phyloP scores from a whole-genome alignment of 2,888 invertebrate species.

The Napeogenes sylphis region DNA sequence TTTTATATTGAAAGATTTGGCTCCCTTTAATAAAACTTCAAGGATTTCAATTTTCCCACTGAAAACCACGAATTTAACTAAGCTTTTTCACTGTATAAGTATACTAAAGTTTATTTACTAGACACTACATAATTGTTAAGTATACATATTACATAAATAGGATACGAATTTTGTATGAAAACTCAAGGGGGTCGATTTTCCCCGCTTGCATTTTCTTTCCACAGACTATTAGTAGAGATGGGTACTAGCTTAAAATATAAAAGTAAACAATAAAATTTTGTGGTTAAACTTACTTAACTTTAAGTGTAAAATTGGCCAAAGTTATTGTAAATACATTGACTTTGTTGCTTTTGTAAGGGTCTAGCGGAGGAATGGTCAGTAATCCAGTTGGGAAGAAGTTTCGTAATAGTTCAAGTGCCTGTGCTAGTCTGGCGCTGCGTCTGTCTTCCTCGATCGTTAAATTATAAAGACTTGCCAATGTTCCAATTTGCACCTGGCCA shows the following conservation, averaged over 20 bases:
- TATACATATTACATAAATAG: too few species aligned
- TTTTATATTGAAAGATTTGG: conserved; percentile 15
- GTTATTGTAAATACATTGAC: not conserved
- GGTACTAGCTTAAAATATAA: too few species aligned
- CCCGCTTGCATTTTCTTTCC: too few species aligned
- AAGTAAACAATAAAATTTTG: not conserved
- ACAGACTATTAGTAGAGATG: too few species aligned
- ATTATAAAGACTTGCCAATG: conserved; percentile 3
- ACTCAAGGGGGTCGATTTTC: too few species aligned
- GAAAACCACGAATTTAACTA: conserved; percentile 7
- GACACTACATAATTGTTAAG: too few species aligned
- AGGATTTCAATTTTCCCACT: conserved; percentile 20
- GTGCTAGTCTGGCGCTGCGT: conserved; percentile 14
- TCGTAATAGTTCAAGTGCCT: conserved; percentile 16
- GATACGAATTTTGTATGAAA: too few species aligned
- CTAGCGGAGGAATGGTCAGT: conserved; percentile 20
- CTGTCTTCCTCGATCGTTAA: conserved; percentile 10
- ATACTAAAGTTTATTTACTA: not conserved
- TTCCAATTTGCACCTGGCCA: conserved; percentile 16
- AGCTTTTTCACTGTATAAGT: not conserved
- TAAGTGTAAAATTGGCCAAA: not conserved
- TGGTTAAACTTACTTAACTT: not conserved
- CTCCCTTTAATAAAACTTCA: conserved; percentile 15
- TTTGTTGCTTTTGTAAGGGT: conserved; percentile 18
- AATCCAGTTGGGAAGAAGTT: conserved; percentile 21